phyloP scores from a whole-genome alignment of 2,113 vertebrate species.

The Dissostichus mawsoni region DNA sequence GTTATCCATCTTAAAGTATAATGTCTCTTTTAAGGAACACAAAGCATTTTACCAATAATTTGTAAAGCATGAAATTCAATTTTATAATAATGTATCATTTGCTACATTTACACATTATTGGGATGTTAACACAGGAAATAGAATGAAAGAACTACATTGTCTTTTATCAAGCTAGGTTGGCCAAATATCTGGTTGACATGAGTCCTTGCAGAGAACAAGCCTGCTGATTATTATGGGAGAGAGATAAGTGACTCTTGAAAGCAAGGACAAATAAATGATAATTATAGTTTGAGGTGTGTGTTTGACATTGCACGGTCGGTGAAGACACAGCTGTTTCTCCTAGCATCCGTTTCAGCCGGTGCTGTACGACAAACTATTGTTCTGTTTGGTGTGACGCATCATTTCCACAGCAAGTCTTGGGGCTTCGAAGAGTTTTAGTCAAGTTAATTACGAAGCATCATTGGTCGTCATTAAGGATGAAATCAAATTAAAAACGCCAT shows the following conservation, averaged over 20 bases:
- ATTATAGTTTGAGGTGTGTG: background rate
- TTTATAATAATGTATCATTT: background rate
- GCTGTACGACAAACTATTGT: background rate
- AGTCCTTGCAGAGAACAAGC: background rate
- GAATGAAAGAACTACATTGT: background rate
- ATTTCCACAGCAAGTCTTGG: constrained; percentile 4
- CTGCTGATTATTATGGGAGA: background rate
- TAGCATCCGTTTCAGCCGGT: background rate
- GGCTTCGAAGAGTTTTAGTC: background rate
- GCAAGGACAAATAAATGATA: background rate
- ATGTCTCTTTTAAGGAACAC: no score
- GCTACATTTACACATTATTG: background rate
- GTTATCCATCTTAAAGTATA: no score
- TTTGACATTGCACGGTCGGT: constrained; percentile 11
- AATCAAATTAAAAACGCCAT: background rate
- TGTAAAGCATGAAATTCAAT: background rate
- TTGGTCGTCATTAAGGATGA: background rate
- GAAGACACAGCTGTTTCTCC: constrained; percentile 11
- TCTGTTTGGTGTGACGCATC: constrained; percentile 4
- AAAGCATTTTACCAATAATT: no score
- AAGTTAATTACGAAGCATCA: constrained; percentile 17
- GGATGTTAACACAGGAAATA: background rate
- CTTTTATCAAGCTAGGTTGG: background rate
- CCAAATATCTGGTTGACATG: background rate
- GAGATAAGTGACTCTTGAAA: background rate